Evolutionary conservation across 2,888 invertebrate species (phyloP), one percentile per base, ranked within the genome.

Genomic region (Epistrophella euchroma): DNA sequence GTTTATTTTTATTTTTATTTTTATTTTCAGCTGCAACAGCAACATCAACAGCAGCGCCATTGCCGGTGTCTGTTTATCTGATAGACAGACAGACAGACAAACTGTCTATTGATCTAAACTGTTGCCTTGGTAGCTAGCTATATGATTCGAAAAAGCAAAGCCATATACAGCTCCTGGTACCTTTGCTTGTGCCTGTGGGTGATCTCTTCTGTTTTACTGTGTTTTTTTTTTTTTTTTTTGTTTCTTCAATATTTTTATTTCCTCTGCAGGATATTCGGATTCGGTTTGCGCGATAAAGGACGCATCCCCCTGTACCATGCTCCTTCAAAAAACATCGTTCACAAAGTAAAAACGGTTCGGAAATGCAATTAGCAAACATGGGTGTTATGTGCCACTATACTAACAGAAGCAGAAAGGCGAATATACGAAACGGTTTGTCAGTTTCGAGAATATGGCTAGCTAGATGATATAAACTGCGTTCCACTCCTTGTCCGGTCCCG

Each of bases 301-400:
- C 68, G 60, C 73, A 64, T 56, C 74, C 64, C 47, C 43, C 13
- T 58, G 10, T 15, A 7, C 45, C 64, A 40, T 40, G 10, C 28
- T 17, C 40, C 11, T n/a, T n/a, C n/a, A n/a, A n/a, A n/a, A n/a
- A 17, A 50, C 17, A 10, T 66, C 28, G 43, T 78, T 68, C 22
- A 25, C 35, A 52, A 50, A 71, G 28, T 74, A 58, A 72, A 71
- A 80, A 71, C 80, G 71, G 52, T 73, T 77, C 81, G 77, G 77
- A 86, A 86, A 86, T 86, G 85, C 85, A 86, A 86, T 86, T 86
- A 86, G 73, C 73, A 81, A 68, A 81, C 77, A 81, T 64, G 76
- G 77, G 72, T 81, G 81, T 70, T 77, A 76, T 85, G 62, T 71
- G 66, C 56, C 84, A 75, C 47, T 50, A 32, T 19, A 50, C 70